Evolutionary conservation across 2,113 vertebrate species (phyloP), one percentile per base, ranked within the genome.

Genomic region (Cathartes aura): DNA sequence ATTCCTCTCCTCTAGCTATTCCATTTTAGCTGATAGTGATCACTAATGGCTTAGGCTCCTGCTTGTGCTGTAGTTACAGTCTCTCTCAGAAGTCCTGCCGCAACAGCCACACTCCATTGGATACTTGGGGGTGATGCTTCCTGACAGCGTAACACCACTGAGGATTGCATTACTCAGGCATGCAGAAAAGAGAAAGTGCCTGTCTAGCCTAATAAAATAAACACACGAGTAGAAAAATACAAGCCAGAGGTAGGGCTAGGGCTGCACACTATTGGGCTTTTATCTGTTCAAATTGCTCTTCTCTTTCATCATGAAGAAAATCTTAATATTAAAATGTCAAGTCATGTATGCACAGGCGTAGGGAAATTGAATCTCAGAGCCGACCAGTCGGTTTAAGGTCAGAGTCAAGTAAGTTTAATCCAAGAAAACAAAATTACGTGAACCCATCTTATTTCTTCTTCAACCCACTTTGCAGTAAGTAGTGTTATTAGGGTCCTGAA

Each of bases 151-250:
- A 72, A 87, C 82, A 42, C 87, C 67, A 62, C 74, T 94, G 97
- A 89, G 96, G 71, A 96, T 91, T 94, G 92, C 90, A 64, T 94
- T 96, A 96, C 87, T 40, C 92, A 97, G 82, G 85, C 94, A 95
- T 83, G 94, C 91, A 91, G 94, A 94, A 94, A 91, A 55, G 87
- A 38, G 89, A 90, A 72, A 95, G 90, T 73, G 94, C 90, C 75
- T 96, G 94, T 92, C 92, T 96, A 59, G 62, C 83, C 76, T 40
- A 62, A 86, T 87, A 76, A 90, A 95, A 93, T 56, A 93, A 96
- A 93, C 86, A 67, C 60, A 55, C 1, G 8, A 34, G 73, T 62
- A 56, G 55, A 8, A 81, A 82, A 82, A 82, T 34, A 80, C 18
- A 26, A 70, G 50, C 47, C 45, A 62, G 43, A 50, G 34, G 42